These are phyloP conservation scores for Electrophaes corylata DNA, from an alignment of 2,888 invertebrate genomes.

Conservation along the genomic window DNA sequence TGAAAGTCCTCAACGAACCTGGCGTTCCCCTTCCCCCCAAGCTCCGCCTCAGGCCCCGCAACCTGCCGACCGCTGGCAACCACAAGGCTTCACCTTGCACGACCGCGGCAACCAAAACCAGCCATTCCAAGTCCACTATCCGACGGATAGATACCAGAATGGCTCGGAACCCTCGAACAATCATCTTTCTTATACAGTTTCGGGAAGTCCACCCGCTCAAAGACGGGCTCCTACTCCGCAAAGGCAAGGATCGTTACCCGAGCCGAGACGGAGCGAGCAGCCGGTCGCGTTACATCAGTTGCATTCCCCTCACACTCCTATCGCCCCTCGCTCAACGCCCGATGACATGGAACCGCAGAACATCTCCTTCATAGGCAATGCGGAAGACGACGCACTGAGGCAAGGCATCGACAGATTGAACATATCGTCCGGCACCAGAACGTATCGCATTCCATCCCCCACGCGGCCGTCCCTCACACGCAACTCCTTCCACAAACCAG, in stretches of 20 bases:
- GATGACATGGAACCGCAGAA: slow-evolving; percentile 97
- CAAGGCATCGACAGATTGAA: slow-evolving; percentile 90
- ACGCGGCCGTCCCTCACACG: slow-evolving; percentile 89
- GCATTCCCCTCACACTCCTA: slow-evolving; percentile 80
- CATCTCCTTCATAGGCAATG: slow-evolving; percentile 94
- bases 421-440: slow-evolving; percentile 94
- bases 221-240: slow-evolving; percentile 78
- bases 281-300: slow-evolving; percentile 81
- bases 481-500: slow-evolving; percentile 87
- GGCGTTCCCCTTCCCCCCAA: slow-evolving; percentile 73
- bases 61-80: slow-evolving; percentile 73
- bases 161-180: slow-evolving; percentile 84
- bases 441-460: slow-evolving; percentile 95
- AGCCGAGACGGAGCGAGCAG: slow-evolving; percentile 44
- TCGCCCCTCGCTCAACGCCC: slow-evolving; percentile 85
- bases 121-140: slow-evolving; percentile 70
- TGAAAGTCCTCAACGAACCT: slow-evolving; percentile 67
- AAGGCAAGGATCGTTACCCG: slow-evolving; percentile 81
- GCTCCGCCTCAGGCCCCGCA: slow-evolving; percentile 52
- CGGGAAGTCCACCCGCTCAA: slow-evolving; percentile 59
- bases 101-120: slow-evolving; percentile 69
- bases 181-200: slow-evolving; percentile 83
- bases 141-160: slow-evolving; percentile 85
- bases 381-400: slow-evolving; percentile 82
- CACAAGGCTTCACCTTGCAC: slow-evolving; percentile 87